Evolutionary conservation across 2,888 invertebrate genomes (phyloP), one percentile per base, ranked within the genome.

Genomic region (Standfussiana lucernea): DNA sequence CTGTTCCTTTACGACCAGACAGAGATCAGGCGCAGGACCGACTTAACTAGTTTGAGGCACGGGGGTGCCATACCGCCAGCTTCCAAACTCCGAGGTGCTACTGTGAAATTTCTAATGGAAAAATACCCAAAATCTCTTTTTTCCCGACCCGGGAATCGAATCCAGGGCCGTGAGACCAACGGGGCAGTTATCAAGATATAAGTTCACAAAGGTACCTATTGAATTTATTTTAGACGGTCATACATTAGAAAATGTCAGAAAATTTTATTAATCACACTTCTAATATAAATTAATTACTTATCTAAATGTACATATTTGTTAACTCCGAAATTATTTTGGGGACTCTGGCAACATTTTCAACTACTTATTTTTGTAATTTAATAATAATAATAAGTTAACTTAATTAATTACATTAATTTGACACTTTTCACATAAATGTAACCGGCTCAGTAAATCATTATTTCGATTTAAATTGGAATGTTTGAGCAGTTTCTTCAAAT

Each of bases 391-490:
- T n/a, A n/a, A n/a, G n/a, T n/a, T n/a, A n/a, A n/a, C n/a, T n/a
- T n/a, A n/a, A n/a, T n/a, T n/a, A n/a, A n/a, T n/a, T n/a, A n/a
- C n/a, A 71, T 71, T 71, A 53, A 50, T 40, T 75, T 75, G 32
- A 24, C 24, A 37, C 21, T 59, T 45, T 45, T 65, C 37, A 70
- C 65, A 42, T 40, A 21, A 78, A 65, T 70, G 53, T 78, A 40
- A 45, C 65, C 24, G 40, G 35, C n/a, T n/a, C 18, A 59, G 64
- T 73, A 56, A 24, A 56, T 79, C n/a, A 80, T 40, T 68, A 28
- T 67, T 64, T 80, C 47, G 69, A 77, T 61, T 59, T 40, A 40
- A 56, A 40, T 78, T 78, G 24, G 5, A 78, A 56, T 69, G 50
- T 56, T 64, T 69, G 11, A 65, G 40, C 21, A 45, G 50, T 64